Percentiles rank a stretch among this genome's conserved stretches.
Conservation (phyloP, 2,888 invertebrate species). For the Unio delphinus region DNA sequence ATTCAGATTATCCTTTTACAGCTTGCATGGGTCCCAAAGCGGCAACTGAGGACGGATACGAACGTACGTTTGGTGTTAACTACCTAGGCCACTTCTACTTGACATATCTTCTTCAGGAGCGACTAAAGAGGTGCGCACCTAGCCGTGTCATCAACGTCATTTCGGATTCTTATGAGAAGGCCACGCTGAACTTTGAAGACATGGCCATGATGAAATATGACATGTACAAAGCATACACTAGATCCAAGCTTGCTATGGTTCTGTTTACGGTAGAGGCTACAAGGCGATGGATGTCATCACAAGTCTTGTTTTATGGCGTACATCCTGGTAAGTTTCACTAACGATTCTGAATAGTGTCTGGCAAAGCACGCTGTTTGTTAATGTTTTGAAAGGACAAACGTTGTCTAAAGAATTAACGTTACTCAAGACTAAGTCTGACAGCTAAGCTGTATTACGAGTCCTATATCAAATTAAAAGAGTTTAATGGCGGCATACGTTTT, state of each 20-base stretch:
- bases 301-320: constrained; percentile 55
- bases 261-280: constrained; percentile 55
- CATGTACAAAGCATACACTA: constrained; percentile 55
- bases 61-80: constrained; percentile 61
- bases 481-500: too few species aligned
- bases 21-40: constrained; percentile 64
- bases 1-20: constrained; percentile 18
- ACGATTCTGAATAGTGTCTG: too few species aligned
- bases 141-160: constrained; percentile 62
- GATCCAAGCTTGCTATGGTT: constrained; percentile 57
- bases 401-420: too few species aligned
- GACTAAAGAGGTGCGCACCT: constrained; percentile 54
- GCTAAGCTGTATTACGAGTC: too few species aligned
- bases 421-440: too few species aligned
- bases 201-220: constrained; percentile 54
- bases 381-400: too few species aligned
- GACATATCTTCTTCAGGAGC: constrained; percentile 54
- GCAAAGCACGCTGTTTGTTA: too few species aligned
- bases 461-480: too few species aligned
- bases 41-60: constrained; percentile 57
- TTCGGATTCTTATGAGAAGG: constrained; percentile 57
- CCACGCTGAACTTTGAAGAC: constrained; percentile 56
- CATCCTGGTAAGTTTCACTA: constrained; percentile 57
- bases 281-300: constrained; percentile 41
- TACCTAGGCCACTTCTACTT: constrained; percentile 65